A percentile compares a stretch with the other conserved stretches of the same genome.
Evolutionary conservation across 1,140 invertebrate species (phyloP).

Genomic region (Drosophila kurseongensis): DNA sequence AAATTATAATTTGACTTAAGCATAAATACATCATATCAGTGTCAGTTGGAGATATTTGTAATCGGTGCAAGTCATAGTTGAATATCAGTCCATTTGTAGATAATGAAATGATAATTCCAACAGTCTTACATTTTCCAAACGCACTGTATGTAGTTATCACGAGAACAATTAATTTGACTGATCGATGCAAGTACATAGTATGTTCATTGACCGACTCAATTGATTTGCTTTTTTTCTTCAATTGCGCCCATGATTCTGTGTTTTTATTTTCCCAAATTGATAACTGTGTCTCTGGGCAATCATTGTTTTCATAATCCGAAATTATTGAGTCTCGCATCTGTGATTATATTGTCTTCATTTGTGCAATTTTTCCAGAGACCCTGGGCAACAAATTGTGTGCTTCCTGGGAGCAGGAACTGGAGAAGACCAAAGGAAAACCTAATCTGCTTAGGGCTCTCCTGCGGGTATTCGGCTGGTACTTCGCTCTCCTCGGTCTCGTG

Average conservation of each 20-base stretch:
- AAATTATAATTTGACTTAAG: not conserved
- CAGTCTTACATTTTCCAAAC: slow-evolving; percentile 7
- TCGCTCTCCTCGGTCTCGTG: slow-evolving; percentile 65
- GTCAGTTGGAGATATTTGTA: not conserved
- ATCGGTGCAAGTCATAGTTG: slow-evolving; percentile 21
- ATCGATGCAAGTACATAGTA: slow-evolving; percentile 52
- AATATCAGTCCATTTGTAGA: not conserved
- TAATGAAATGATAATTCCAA: slow-evolving; percentile 3
- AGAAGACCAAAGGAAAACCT: slow-evolving; percentile 62
- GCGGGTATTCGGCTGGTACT: slow-evolving; percentile 71
- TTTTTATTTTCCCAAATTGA: slow-evolving; percentile 29
- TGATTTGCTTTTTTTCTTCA: slow-evolving; percentile 35
- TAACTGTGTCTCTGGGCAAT: slow-evolving; percentile 15
- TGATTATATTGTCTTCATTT: slow-evolving; percentile 18
- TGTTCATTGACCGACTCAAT: slow-evolving; percentile 52
- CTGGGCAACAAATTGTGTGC: slow-evolving; percentile 68
- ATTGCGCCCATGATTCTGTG: slow-evolving; percentile 25
- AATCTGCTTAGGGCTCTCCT: slow-evolving; percentile 61
- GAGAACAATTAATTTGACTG: slow-evolving; percentile 45
- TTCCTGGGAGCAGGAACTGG: slow-evolving; percentile 70
- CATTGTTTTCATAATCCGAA: slow-evolving; percentile 45
- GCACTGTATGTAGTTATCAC: slow-evolving; percentile 28
- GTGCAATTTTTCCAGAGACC: slow-evolving; percentile 56
- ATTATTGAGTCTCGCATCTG: slow-evolving; percentile 15
- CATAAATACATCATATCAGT: not conserved